Conservation (phyloP, 2,113 vertebrate genomes). For the Numenius arquata region DNA sequence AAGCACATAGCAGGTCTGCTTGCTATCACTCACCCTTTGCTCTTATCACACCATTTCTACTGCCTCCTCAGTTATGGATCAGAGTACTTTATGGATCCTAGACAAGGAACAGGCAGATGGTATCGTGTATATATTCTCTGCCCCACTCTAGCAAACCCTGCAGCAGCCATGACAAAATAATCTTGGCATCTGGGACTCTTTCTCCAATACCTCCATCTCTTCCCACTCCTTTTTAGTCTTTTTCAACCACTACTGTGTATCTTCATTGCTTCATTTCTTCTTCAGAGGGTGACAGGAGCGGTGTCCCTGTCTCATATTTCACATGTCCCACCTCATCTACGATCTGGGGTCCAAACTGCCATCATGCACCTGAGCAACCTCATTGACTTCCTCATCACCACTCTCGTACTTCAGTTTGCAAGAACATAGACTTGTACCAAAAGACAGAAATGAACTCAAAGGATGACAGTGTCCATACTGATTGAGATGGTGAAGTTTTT, state of each 20-base stretch:
- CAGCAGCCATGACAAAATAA: not conserved
- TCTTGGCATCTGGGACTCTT: not conserved
- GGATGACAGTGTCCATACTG: not conserved
- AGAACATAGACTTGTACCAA: not conserved
- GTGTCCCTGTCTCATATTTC: not conserved
- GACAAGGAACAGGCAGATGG: not conserved
- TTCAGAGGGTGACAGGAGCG: not conserved
- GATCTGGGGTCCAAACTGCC: not conserved
- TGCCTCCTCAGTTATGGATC: not conserved
- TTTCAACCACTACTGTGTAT: not conserved
- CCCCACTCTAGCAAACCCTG: not conserved
- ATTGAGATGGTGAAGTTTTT: not conserved
- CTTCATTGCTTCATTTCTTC: not conserved
- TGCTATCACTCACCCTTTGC: not conserved
- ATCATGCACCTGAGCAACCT: not conserved
- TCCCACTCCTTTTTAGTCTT: not conserved
- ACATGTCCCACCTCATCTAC: not conserved
- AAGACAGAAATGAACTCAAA: not conserved
- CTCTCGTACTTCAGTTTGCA: not conserved
- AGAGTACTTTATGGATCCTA: not conserved
- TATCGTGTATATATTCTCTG: not conserved
- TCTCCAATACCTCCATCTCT: not conserved
- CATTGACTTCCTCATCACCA: not conserved
- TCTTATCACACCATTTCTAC: not conserved
- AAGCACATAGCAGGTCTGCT: not conserved